Base-by-base conservation (phyloP, 2,113 vertebrate species). In the Chunga burmeisteri region DNA sequence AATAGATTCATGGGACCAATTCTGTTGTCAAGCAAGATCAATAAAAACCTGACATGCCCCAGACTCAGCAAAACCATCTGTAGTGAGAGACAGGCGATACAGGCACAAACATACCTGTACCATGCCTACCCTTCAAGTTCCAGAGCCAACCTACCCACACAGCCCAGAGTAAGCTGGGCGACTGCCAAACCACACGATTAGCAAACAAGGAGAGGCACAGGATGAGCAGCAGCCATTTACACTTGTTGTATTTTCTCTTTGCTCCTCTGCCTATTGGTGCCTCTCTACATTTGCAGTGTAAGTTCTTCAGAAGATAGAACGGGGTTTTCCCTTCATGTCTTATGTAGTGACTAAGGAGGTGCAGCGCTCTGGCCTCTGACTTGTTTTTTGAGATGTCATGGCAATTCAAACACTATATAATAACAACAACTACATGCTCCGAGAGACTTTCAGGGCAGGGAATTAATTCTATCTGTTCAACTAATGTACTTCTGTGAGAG, bases 131-230 rank as follows among this genome's bases (percentile, higher is more conserved):
- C 49, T 72, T 85, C 58, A 32, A 3, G 72, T 95, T 96, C 85
- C 73, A 65, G 94, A 95, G 67, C 61, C 52, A 91, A 2, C 30
- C 87, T 75, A 52, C 78, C 52, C 78, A 91, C 91, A 44, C 62
- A 53, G 10, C 53, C 53, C 30, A 8, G 40, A 32, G 34, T 73
- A 65, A 95, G 16, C 19, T 79, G 53, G 22, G 36, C 11, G 36
- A 49, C 91, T 77, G 78, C 81, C 96, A 96, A 68, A 80, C 79
- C 85, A 86, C 46, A 53, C 40, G 58, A 80, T 95, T 93, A 80
- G 50, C 81, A 88, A 96, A 95, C 53, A 90, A 81, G 70, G 47
- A 93, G 78, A 89, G 55, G 70, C 71, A 77, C 62, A 88, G 62
- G 66, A 68, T 20, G 16, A 90, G 70, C 40, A 75, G 87, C 81